Evolutionary conservation across 1,140 invertebrate species (phyloP), one percentile per base, ranked within the genome.

Genomic region (Prorops nasuta): DNA sequence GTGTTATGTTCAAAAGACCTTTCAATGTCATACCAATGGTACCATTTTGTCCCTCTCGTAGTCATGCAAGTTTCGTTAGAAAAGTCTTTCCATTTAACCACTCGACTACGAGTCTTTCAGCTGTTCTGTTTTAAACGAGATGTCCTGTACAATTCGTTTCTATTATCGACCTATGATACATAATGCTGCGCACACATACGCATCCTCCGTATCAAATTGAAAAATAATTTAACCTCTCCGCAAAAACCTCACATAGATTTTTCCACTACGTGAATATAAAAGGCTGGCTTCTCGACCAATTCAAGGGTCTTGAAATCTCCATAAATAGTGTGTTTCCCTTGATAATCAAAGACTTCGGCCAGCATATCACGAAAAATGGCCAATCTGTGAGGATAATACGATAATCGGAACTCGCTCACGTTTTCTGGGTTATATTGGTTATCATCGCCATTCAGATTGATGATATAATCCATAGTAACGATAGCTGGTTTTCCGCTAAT

Each of bases 261-360:
- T 73, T 91, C 80, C 43, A 93, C 79, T 7, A 92, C 79, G 63
- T 94, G 91, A 44, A 94, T 91, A 58, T 90, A 94, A 71, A 92
- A 93, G 21, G 83, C 88, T 1, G 91, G 90, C 56, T 81, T 78
- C 47, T 83, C 60, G 9, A 84, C 76, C 51, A 84, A 62, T 28
- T 82, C 77, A 16, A 92, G 66, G 0, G 81, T 72, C 67, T 91
- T 86, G 72, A 94, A 94, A 70, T 94, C 91, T 0, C 85, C 90
- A 57, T 82, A 94, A 17, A 92, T 83, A 35, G 79, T 78, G 66
- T 91, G 87, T 41, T 83, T 81, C 0, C 81, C 79, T 17, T 80
- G 70, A 9, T 74, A 58, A n/a, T 82, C 83, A 67, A 94, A 94
- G 3, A 84, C 82, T 45, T 89, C 85, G 32, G 78, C 71, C 12